Evolutionary conservation across 2,113 vertebrate species (phyloP), one percentile per base, ranked within the genome.

Genomic region (Cromileptes altivelis): DNA sequence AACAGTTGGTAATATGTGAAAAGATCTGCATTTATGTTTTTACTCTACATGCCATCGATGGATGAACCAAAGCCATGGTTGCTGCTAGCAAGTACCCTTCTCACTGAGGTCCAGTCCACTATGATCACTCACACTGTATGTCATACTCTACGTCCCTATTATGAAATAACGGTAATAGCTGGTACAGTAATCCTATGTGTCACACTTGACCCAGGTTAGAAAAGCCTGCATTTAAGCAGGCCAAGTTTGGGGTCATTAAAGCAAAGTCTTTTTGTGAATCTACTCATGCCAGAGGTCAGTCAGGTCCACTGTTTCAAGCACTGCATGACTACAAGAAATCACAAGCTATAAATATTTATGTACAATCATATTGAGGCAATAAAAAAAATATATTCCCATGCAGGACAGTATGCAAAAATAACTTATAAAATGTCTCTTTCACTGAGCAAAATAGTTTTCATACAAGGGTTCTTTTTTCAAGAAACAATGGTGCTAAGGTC

Each of bases 361-460:
- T 94, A 92, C 91, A 91, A 80, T 85, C 55, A 75, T 88, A 81
- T 60, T 78, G 84, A 84, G 82, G 88, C 82, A 85, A 83, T 89
- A 90, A 91, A 91, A 92, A 93, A 94, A 91, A 94, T 91, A 89
- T 86, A 93, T 93, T 90, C 72, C 80, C 90, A 90, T 89, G 89
- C 88, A 84, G 87, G 85, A 91, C 88, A 90, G 81, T 92, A 90
- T 94, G 92, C 87, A 95, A 95, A 94, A 94, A 94, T 93, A 91
- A 94, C 85, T 90, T 93, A 91, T 58, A 94, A 93, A 92, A 91
- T 92, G 75, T 94, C 81, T 93, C 85, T 93, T 92, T 92, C 80
- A 91, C 78, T 84, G 81, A 94, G 88, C 89, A 94, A 92, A 95
- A 93, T 93, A 92, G 85, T 89, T 92, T 88, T 87, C 82, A 88